phyloP scores from a whole-genome alignment of 2,888 invertebrate species.

The Sarcophaga caerulescens region DNA sequence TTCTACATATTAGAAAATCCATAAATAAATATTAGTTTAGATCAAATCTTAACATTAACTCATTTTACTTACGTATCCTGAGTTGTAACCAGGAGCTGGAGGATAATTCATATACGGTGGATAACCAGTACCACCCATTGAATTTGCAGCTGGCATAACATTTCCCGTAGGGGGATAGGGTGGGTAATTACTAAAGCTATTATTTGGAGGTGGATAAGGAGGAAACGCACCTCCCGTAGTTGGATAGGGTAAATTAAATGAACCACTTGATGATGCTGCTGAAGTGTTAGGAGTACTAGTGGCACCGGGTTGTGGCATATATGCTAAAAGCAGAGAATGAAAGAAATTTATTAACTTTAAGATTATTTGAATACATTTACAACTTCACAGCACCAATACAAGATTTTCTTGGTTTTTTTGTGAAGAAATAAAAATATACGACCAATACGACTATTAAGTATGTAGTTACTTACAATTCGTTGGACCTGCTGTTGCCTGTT shows the following conservation, averaged over 20 bases:
- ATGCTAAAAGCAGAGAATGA: constrained; percentile 75
- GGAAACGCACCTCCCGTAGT: constrained; percentile 81
- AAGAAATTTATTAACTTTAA: neutral
- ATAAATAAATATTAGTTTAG: neutral
- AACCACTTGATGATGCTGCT: constrained; percentile 67
- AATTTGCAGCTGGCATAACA: constrained; percentile 69
- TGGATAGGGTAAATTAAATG: constrained; percentile 82
- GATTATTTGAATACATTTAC: too few species aligned
- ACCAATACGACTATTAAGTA: too few species aligned
- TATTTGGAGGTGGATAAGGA: constrained; percentile 77
- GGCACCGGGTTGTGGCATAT: constrained; percentile 81
- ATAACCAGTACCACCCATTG: constrained; percentile 81
- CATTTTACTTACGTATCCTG: constrained; percentile 75
- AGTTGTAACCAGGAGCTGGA: constrained; percentile 74
- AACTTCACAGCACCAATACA: too few species aligned
- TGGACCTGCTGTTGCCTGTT: constrained; percentile 82
- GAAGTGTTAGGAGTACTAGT: constrained; percentile 72
- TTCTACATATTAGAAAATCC: constrained; percentile 72
- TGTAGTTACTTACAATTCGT: constrained; percentile 71
- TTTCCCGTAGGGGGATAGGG: constrained; percentile 73
- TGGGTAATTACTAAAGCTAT: constrained; percentile 81
- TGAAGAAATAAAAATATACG: too few species aligned
- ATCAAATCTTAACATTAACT: neutral
- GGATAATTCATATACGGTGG: constrained; percentile 82
- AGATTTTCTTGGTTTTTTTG: too few species aligned